Evolutionary conservation across 2,113 vertebrate species (phyloP).

Genomic region (Nerophis ophidion): DNA sequence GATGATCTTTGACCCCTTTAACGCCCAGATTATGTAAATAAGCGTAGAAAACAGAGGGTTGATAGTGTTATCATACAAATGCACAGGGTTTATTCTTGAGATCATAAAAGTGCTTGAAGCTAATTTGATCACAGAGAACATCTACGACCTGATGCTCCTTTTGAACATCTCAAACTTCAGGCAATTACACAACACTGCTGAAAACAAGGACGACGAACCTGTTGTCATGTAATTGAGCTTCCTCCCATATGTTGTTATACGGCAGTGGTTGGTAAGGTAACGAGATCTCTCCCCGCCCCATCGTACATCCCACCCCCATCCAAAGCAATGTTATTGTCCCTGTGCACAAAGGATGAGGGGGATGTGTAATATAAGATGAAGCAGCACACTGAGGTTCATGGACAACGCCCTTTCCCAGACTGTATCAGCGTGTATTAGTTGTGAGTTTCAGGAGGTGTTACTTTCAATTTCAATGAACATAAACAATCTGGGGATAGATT

Average conservation of each 20-base stretch:
- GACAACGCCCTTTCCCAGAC: conserved; percentile 66
- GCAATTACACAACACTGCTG: conserved; percentile 5
- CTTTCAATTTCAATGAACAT: conserved; percentile 25
- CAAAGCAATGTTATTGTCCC: conserved; percentile 58
- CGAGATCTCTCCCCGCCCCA: conserved; percentile 31
- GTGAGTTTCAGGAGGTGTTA: conserved; percentile 31
- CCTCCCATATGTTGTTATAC: conserved; percentile 39
- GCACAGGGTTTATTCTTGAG: not conserved
- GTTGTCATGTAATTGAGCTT: conserved; percentile 43
- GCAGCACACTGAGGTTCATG: conserved; percentile 50
- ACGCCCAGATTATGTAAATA: conserved; percentile 80
- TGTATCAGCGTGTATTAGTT: conserved; percentile 36
- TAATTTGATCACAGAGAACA: not conserved
- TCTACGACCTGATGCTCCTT: not conserved
- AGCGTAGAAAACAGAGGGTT: conserved; percentile 62
- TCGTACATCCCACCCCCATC: not conserved
- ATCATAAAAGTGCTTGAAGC: not conserved
- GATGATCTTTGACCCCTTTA: conserved; percentile 75
- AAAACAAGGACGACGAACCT: conserved; percentile 24
- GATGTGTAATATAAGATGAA: conserved; percentile 51
- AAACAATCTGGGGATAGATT: not conserved
- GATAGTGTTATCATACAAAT: conserved; percentile 48
- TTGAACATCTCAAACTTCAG: not conserved
- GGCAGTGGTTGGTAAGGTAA: conserved; percentile 56
- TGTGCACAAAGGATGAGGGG: conserved; percentile 56